These are phyloP conservation scores for Lynx canadensis DNA, from an alignment of 2,113 vertebrate species.

Conservation along the genomic window DNA sequence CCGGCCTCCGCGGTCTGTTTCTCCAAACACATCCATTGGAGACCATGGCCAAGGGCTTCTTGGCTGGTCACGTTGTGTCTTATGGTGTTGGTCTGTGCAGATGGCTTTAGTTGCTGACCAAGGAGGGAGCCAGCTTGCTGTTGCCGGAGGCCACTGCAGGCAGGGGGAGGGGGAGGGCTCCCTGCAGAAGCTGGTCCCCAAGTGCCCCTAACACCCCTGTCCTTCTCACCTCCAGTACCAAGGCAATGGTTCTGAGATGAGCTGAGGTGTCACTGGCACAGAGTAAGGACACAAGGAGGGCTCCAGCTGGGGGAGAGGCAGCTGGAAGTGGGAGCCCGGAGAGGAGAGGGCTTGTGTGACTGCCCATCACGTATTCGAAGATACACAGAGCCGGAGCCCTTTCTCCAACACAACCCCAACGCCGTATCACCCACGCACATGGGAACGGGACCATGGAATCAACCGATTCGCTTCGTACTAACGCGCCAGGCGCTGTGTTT, in stretches of 20 bases:
- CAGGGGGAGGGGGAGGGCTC: background rate
- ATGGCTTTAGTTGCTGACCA: rapidly evolving
- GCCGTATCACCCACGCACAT: rapidly evolving
- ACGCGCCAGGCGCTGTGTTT: rapidly evolving
- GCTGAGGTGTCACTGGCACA: rapidly evolving
- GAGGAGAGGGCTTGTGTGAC: background rate
- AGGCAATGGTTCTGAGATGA: background rate
- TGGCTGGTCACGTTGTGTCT: background rate
- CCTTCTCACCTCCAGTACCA: background rate
- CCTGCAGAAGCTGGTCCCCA: background rate
- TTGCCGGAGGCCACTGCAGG: background rate
- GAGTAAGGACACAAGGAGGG: background rate
- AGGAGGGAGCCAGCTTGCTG: background rate
- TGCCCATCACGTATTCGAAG: background rate
- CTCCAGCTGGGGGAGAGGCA: background rate
- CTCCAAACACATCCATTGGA: background rate
- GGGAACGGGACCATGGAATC: background rate
- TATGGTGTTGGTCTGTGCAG: rapidly evolving
- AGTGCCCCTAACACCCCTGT: rapidly evolving
- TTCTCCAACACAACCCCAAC: background rate
- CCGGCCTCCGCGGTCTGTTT: rapidly evolving
- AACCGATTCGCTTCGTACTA: rapidly evolving
- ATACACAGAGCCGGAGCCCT: background rate
- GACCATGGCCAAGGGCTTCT: background rate
- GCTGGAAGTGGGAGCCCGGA: background rate